Base-by-base conservation (phyloP, 2,113 vertebrate species). In the Aphyosemion australe region DNA sequence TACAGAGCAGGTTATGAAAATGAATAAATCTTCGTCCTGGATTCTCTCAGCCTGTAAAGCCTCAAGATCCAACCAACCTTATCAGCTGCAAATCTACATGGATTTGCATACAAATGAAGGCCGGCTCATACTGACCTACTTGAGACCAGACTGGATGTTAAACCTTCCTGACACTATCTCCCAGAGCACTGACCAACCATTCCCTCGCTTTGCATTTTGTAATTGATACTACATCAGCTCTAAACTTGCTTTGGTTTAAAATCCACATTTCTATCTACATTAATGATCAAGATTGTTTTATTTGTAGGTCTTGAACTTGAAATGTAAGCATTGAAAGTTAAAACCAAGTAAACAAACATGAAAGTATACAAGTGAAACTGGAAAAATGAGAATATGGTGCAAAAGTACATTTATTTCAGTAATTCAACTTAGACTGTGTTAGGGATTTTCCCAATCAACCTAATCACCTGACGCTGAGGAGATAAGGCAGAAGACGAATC, bases 91-190 rank as follows among this genome's bases (percentile, higher is more conserved):
- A 79, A 88, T 89, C 86, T 90, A 83, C 89, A 87, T 86, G 67
- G 75, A 89, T 90, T 88, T 90, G 86, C 89, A 90, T 90, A 88
- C 70, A 87, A 88, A 90, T 89, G 83, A 86, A 80, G 82, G 57
- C 82, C 58, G 65, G 81, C 81, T 83, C 60, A n/a, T 80, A 71
- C 76, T 89, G 89, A 85, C 89, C 87, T 78, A 90, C 71, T 88
- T 90, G 80, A 79, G 79, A 62, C 76, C 74, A 62, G 65, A 73
- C 73, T 43, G 62, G 75, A 89, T 48, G 72, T 58, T 87, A 84
- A 89, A 78, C 77, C 58, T 78, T 57, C 48, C 82, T 86, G 86
- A 88, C 86, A 86, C 83, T 75, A 82, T 76, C 75, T 88, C 81
- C 79, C 83, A 80, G 54, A 83, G 84, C 62, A 21, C 75, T 68